Base-by-base conservation (phyloP, 2,797 vertebrate species). In the Ibycter americanus region DNA sequence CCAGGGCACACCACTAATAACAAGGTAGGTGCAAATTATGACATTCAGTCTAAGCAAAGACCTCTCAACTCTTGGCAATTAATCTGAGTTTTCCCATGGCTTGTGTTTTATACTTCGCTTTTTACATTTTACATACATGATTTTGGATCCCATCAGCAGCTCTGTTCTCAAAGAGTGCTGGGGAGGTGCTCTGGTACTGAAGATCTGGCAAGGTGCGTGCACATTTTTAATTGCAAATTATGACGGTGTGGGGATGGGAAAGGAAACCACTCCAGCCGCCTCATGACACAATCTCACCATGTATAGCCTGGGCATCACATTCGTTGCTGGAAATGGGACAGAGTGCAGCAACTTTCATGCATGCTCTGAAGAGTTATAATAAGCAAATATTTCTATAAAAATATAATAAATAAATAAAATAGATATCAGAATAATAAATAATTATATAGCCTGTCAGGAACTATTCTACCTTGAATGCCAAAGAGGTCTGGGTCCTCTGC, bases 191-290 rank as follows among this genome's bases (percentile, higher is more conserved):
- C n/a, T 6, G 19, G 31, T 40, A 83, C 7, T 18, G 5, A 7
- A 56, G 11, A 54, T 25, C 16, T 73, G 27, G 22, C 0, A 0
- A n/a, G 7, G 11, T 40, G 12, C 18, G 40, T 0, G 1, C 9
- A 44, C 23, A 17, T 58, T 61, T 72, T 92, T 40, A 81, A 61
- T 72, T 74, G 42, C 1, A 3, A 78, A 77, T 2, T 7, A 52
- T 11, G 32, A 36, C 27, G 1, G 0, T 4, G 4, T 21, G 22
- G 9, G 20, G 51, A 66, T n/a, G 54, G 38, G 34, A 87, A 90
- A 72, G 8, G 34, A 86, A 96, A 79, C 13, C 32, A 19, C 18
- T 54, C 46, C 19, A n/a, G 32, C 34, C 49, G 31, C n/a, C 31
- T 87, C 47, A 29, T 0, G 2, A 65, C 40, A 82, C 9, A 47